These are phyloP conservation scores for Dasyprocta punctata DNA, from an alignment of 2,113 vertebrate genomes.

Conservation along the genomic window DNA sequence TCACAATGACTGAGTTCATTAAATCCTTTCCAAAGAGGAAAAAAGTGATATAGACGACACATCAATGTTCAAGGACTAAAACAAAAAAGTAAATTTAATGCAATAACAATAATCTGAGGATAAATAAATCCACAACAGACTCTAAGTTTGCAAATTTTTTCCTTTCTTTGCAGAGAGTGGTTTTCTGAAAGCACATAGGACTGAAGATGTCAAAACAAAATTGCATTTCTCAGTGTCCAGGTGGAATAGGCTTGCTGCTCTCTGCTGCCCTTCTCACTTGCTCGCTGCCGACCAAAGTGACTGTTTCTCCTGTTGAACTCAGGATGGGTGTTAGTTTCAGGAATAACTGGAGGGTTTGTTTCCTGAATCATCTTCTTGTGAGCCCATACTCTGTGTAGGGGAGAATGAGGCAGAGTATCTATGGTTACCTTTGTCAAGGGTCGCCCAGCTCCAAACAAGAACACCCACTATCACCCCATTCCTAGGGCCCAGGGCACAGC, in stretches of 20 bases:
- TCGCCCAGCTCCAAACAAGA: neutral
- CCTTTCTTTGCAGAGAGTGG: constrained; percentile 86
- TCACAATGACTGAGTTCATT: constrained; percentile 72
- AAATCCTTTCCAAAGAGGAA: constrained; percentile 53
- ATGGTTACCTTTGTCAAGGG: neutral
- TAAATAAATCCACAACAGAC: constrained; percentile 91
- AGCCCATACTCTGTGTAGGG: constrained; percentile 95
- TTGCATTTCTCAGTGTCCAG: constrained; percentile 84
- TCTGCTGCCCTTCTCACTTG: constrained; percentile 80
- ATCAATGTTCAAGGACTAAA: constrained; percentile 86
- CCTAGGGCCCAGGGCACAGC: neutral
- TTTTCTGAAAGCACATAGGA: constrained; percentile 86
- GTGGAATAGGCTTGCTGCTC: constrained; percentile 82
- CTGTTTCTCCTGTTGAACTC: constrained; percentile 80
- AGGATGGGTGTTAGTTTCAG: constrained; percentile 87
- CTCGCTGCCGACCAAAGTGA: constrained; percentile 74
- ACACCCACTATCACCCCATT: neutral
- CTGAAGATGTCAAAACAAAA: constrained; percentile 84
- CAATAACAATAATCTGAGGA: constrained; percentile 88
- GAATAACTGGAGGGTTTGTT: constrained; percentile 99
- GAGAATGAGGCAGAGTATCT: constrained; percentile 59
- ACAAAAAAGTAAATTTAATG: constrained; percentile 90
- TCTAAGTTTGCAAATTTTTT: constrained; percentile 85
- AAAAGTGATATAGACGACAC: constrained; percentile 84
- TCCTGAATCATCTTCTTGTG: constrained; percentile 98